A percentile compares a stretch with the other conserved stretches of the same genome.
Conservation (phyloP, 1,140 invertebrate genomes). For the Musca vetustissima region DNA sequence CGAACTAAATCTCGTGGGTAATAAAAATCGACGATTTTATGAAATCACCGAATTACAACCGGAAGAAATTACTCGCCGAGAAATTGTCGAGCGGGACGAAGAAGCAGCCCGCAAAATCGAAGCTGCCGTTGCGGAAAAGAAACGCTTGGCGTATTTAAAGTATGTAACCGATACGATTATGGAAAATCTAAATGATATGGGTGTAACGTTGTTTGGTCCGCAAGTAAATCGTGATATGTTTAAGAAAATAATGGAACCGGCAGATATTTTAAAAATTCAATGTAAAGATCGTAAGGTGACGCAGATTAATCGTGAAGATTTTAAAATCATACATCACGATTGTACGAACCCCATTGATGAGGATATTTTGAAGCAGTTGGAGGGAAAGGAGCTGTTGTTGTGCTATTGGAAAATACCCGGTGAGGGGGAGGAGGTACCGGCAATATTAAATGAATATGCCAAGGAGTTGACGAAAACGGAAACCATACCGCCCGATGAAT, state of each 20-base stretch:
- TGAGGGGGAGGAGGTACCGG: constrained; percentile 34
- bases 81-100: neutral
- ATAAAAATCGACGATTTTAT: constrained; percentile 54
- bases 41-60: neutral
- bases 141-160: constrained; percentile 46
- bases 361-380: constrained; percentile 44
- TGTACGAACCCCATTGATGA: constrained; percentile 40
- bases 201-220: constrained; percentile 48
- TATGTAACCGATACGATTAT: constrained; percentile 55
- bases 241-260: constrained; percentile 48
- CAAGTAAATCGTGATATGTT: constrained; percentile 50
- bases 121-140: constrained; percentile 33
- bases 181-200: constrained; percentile 54
- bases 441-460: constrained; percentile 40
- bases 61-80: neutral
- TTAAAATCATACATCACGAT: constrained; percentile 44
- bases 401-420: constrained; percentile 52
- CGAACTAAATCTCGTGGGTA: constrained; percentile 66
- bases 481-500: constrained; percentile 41
- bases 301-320: constrained; percentile 35
- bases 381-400: constrained; percentile 47
- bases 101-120: constrained; percentile 31
- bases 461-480: constrained; percentile 40
- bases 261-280: constrained; percentile 44
- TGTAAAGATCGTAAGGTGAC: constrained; percentile 49